These are phyloP conservation scores for Sigmodon hispidus DNA, from an alignment of 2,113 vertebrate species.

Conservation along the genomic window DNA sequence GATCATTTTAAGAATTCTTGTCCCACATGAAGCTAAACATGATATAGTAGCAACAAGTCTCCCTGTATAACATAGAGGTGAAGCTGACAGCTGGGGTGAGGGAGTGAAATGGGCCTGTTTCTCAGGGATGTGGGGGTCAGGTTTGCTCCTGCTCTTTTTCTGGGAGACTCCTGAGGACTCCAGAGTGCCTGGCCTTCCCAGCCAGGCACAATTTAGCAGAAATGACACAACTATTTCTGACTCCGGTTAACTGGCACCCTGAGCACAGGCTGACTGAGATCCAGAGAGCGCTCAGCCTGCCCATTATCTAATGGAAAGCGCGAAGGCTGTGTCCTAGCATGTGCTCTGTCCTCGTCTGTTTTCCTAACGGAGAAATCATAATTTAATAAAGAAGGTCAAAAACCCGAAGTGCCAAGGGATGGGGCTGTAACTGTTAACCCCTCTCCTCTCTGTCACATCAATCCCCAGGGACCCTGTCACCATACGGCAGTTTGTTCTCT, in stretches of 20 bases:
- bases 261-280: constrained; percentile 68
- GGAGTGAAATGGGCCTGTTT: constrained; percentile 29
- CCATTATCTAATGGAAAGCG: constrained; percentile 67
- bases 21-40: background rate
- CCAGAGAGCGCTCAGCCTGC: constrained; percentile 70
- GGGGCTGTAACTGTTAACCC: constrained; percentile 31
- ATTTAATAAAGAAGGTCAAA: constrained; percentile 62
- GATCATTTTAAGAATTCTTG: constrained; percentile 12
- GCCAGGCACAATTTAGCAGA: constrained; percentile 36
- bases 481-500: constrained; percentile 50
- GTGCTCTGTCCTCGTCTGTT: constrained; percentile 68
- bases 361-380: constrained; percentile 67
- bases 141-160: constrained; percentile 42
- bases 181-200: background rate
- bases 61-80: constrained; percentile 19
- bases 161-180: background rate
- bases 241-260: constrained; percentile 70
- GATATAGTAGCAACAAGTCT: constrained; percentile 13
- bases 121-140: background rate
- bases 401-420: constrained; percentile 52
- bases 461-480: constrained; percentile 1
- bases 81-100: background rate
- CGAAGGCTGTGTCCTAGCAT: constrained; percentile 62
- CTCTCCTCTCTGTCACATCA: background rate
- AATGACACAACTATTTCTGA: constrained; percentile 62